A percentile compares a stretch with the other conserved stretches of the same genome.
These are phyloP conservation scores for Daktulosphaira vitifoliae DNA, from an alignment of 1,140 invertebrate genomes.

Conservation along the genomic window DNA sequence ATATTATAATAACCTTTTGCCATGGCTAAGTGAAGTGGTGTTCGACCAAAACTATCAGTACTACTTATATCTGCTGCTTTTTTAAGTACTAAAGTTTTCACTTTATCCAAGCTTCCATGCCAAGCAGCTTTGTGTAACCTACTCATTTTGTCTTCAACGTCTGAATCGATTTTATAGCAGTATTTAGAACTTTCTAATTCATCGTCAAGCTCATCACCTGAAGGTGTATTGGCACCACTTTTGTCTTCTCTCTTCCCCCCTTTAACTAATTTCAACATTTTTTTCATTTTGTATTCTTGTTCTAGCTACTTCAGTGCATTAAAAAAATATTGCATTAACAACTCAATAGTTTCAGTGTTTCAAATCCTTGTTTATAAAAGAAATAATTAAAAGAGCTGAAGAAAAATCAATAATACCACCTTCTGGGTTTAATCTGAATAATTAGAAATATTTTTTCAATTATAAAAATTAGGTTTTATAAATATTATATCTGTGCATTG, in stretches of 20 bases:
- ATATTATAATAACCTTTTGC: constrained; percentile 41
- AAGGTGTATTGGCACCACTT: constrained; percentile 36
- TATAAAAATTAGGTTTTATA: no score
- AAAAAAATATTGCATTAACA: no score
- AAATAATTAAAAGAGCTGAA: no score
- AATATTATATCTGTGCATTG: no score
- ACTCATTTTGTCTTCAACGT: constrained; percentile 41
- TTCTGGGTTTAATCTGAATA: no score
- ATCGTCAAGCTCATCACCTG: constrained; percentile 38
- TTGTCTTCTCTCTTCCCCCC: constrained; percentile 39
- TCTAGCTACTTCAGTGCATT: no score
- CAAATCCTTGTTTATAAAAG: no score
- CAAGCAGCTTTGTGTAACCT: constrained; percentile 42
- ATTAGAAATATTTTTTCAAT: no score
- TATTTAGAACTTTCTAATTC: constrained; percentile 36
- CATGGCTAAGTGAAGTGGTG: constrained; percentile 41
- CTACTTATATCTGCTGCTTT: constrained; percentile 40
- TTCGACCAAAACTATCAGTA: constrained; percentile 39
- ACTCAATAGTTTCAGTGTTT: no score
- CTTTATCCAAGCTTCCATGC: constrained; percentile 39
- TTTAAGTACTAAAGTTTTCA: constrained; percentile 39
- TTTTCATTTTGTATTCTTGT: constrained; percentile 38
- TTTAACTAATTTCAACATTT: constrained; percentile 42
- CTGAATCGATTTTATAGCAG: constrained; percentile 39
- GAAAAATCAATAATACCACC: no score